Conservation (phyloP, 2,888 invertebrate species). For the Xylophagus ater region DNA sequence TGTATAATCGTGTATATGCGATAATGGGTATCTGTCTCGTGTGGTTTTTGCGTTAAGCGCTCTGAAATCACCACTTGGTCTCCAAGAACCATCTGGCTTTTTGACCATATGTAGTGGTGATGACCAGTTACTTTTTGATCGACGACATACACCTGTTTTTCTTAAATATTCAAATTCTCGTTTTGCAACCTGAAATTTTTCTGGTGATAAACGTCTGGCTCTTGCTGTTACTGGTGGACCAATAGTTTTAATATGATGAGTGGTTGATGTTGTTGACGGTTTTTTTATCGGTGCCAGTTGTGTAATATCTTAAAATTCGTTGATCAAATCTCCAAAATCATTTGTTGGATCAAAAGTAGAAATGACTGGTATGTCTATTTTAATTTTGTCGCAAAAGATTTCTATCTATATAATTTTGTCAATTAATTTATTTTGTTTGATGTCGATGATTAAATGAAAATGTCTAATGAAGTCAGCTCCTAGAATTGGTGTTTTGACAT, state of each 20-base stretch:
- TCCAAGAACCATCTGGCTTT: conserved; percentile 39
- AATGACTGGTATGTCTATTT: too few species aligned
- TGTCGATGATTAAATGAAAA: neutral
- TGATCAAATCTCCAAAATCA: neutral
- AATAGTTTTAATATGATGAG: neutral
- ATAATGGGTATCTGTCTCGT: conserved; percentile 8
- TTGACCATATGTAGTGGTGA: conserved; percentile 27
- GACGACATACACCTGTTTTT: conserved; percentile 30
- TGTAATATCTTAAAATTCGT: neutral
- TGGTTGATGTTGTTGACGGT: neutral
- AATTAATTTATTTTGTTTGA: neutral
- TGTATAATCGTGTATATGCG: conserved; percentile 8
- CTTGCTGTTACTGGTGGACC: conserved; percentile 2
- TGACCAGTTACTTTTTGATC: conserved; percentile 30
- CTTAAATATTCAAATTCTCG: neutral
- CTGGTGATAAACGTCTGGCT: neutral
- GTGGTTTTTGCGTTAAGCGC: conserved; percentile 2
- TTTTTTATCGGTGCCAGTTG: neutral
- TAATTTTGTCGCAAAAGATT: too few species aligned
- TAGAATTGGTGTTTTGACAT: neutral
- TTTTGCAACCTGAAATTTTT: neutral
- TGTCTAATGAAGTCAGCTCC: conserved; percentile 1
- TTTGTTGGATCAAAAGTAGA: neutral
- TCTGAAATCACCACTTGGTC: conserved; percentile 22
- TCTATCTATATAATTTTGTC: neutral